Percentiles rank a stretch among this genome's conserved stretches.
phyloP scores from a whole-genome alignment of 1,140 invertebrate species.

The Agraylea sexmaculata region DNA sequence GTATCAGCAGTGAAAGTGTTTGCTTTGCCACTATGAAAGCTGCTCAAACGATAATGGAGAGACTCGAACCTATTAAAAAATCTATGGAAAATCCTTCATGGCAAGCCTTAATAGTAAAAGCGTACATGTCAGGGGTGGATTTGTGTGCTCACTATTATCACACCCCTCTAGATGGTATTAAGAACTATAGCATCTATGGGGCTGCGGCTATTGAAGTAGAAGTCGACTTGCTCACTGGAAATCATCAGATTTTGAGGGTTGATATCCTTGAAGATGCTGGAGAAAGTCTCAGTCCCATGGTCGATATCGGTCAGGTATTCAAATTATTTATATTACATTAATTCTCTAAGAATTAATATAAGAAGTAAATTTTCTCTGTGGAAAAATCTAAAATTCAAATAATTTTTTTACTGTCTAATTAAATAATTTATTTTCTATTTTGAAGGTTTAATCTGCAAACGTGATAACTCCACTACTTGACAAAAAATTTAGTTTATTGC shows the following conservation, averaged over 20 bases:
- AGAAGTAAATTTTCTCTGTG: too few species aligned
- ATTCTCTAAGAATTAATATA: too few species aligned
- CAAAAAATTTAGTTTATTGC: too few species aligned
- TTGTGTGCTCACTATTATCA: conserved; percentile 41
- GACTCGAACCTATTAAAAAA: conserved; percentile 50
- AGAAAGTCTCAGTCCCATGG: conserved; percentile 51
- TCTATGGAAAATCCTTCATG: conserved; percentile 50
- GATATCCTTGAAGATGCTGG: conserved; percentile 60
- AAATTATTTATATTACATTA: too few species aligned
- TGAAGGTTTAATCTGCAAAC: too few species aligned
- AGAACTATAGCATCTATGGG: conserved; percentile 43
- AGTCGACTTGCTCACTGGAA: conserved; percentile 61
- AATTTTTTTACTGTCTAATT: too few species aligned
- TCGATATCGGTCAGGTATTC: conserved; percentile 71
- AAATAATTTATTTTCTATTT: too few species aligned
- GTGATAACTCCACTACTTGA: too few species aligned
- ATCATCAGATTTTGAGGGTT: conserved; percentile 43
- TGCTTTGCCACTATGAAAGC: conserved; percentile 53
- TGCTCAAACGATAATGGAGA: conserved; percentile 50
- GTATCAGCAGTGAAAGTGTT: conserved; percentile 56
- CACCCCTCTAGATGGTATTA: conserved; percentile 25
- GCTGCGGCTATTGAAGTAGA: conserved; percentile 48
- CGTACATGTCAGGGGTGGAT: conserved; percentile 43
- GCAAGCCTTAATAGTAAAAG: conserved; percentile 49
- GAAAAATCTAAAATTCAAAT: too few species aligned